Evolutionary conservation across 2,888 invertebrate genomes (phyloP).

Genomic region (Eupelmus urozonus): DNA sequence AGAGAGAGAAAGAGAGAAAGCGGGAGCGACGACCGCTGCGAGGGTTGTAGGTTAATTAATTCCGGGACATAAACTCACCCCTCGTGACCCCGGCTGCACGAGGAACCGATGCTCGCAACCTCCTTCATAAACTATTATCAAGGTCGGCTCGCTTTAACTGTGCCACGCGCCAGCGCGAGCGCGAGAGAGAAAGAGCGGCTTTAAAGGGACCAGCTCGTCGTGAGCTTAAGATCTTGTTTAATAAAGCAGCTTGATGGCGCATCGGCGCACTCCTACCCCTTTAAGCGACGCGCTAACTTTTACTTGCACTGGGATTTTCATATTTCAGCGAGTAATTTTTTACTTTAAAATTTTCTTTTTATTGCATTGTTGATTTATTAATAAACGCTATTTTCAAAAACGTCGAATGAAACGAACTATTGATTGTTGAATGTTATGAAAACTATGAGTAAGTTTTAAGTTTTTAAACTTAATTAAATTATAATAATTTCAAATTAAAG

Average conservation of each 20-base stretch:
- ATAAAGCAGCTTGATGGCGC: slow-evolving; percentile 59
- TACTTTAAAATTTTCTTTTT: too few relatives aligned
- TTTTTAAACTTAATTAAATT: too few relatives aligned
- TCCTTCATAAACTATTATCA: slow-evolving; percentile 75
- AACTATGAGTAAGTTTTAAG: too few relatives aligned
- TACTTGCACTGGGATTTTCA: too few relatives aligned
- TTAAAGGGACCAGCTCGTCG: slow-evolving; percentile 70
- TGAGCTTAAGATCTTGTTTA: slow-evolving; percentile 62
- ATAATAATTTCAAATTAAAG: too few relatives aligned
- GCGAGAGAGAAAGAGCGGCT: too few relatives aligned
- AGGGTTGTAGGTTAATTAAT: slow-evolving; percentile 75
- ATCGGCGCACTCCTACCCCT: slow-evolving; percentile 32
- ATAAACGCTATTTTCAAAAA: too few relatives aligned
- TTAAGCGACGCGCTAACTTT: slow-evolving; percentile 22
- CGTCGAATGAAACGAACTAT: too few relatives aligned
- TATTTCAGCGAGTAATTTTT: too few relatives aligned
- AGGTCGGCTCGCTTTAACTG: slow-evolving; percentile 73
- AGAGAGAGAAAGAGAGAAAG: slow-evolving; percentile 15
- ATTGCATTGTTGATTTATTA: too few relatives aligned
- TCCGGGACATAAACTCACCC: slow-evolving; percentile 73
- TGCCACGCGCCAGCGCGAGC: slow-evolving; percentile 67
- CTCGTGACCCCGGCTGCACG: slow-evolving; percentile 60
- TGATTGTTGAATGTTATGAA: too few relatives aligned
- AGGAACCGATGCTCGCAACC: slow-evolving; percentile 56
- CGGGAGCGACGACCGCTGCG: slow-evolving; percentile 60